Conservation (phyloP, 1,140 invertebrate species). For the Tigriopus japonicus region DNA sequence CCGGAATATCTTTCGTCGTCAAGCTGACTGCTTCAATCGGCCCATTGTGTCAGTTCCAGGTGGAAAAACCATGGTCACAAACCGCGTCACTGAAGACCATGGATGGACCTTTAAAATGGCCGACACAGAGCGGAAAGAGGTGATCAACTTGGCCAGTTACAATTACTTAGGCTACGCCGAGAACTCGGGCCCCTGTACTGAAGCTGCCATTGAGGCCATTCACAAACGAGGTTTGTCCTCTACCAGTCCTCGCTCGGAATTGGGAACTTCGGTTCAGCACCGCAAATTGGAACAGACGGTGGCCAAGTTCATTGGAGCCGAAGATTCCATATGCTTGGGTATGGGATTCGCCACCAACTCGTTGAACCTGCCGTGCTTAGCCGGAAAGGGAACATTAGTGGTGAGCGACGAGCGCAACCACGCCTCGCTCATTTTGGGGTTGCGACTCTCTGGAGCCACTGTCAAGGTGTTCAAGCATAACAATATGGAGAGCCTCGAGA, state of each 20-base stretch:
- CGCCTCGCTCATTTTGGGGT: constrained; percentile 81
- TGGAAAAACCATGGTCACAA: constrained; percentile 57
- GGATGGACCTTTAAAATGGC: constrained; percentile 66
- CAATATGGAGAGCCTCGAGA: constrained; percentile 68
- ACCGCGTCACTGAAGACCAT: constrained; percentile 61
- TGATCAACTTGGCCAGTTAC: constrained; percentile 76
- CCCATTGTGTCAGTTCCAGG: constrained; percentile 82
- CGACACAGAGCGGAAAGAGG: constrained; percentile 39
- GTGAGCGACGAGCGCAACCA: constrained; percentile 94
- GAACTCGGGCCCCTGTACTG: constrained; percentile 46
- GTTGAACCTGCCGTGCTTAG: constrained; percentile 70
- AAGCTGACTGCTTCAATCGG: constrained; percentile 82
- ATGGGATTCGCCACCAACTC: constrained; percentile 99
- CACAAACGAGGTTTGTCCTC: constrained; percentile 45
- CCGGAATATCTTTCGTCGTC: constrained; percentile 72
- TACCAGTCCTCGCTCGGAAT: constrained; percentile 39
- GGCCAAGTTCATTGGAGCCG: constrained; percentile 75
- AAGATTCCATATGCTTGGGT: constrained; percentile 82
- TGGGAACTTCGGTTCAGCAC: constrained; percentile 51
- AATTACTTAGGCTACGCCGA: constrained; percentile 82
- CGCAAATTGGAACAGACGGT: constrained; percentile 60
- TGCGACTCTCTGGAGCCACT: constrained; percentile 64
- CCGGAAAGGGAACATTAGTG: constrained; percentile 64
- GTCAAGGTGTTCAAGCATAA: constrained; percentile 51
- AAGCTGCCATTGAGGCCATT: constrained; percentile 41